Percentiles rank a stretch among this genome's conserved stretches.
These are phyloP conservation scores for Centropristis striata DNA, from an alignment of 2,113 vertebrate species.

Conservation along the genomic window DNA sequence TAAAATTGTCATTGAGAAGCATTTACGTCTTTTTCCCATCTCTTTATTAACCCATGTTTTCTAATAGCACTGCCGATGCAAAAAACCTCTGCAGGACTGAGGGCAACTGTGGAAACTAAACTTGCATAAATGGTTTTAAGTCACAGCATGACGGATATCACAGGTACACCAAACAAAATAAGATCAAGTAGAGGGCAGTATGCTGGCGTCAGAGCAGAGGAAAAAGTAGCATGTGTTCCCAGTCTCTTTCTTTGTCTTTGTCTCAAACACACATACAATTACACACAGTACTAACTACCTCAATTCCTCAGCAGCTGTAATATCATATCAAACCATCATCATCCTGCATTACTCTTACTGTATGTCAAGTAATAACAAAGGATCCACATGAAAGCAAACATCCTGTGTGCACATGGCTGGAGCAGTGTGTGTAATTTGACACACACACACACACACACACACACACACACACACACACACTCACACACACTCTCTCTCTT, in stretches of 20 bases:
- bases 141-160: not conserved
- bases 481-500: not conserved
- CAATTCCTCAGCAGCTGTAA: not conserved
- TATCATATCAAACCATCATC: not conserved
- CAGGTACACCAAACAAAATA: not conserved
- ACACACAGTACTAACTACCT: not conserved
- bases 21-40: not conserved
- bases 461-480: not conserved
- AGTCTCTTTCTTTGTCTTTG: conserved; percentile 17
- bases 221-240: not conserved
- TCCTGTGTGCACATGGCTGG: not conserved
- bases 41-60: not conserved
- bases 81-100: not conserved
- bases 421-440: conserved; percentile 4
- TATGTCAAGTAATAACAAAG: conserved; percentile 24
- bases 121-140: not conserved
- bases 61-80: not conserved
- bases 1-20: not conserved
- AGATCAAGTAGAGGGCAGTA: not conserved
- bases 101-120: not conserved
- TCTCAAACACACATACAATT: conserved; percentile 16
- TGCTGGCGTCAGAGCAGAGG: not conserved
- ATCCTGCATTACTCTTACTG: not conserved
- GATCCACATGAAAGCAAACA: not conserved
- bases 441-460: conserved; percentile 1